Conservation (phyloP, 2,888 invertebrate genomes). For the Phyto melanocephala region DNA sequence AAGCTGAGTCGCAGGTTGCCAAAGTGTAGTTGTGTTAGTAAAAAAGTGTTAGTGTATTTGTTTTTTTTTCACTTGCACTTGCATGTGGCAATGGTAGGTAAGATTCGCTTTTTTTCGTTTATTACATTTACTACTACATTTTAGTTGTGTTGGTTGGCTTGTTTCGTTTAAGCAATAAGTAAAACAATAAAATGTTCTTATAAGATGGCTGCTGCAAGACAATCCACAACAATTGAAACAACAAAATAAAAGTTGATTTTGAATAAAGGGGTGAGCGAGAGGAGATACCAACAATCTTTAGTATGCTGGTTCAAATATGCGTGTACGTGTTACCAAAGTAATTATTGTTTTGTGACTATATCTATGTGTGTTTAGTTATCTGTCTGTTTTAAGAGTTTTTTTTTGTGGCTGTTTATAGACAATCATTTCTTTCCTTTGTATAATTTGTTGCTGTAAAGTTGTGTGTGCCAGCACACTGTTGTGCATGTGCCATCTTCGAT, state of each 20-base stretch:
- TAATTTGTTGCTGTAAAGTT: conserved; percentile 8
- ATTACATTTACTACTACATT: not conserved
- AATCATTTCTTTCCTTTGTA: not conserved
- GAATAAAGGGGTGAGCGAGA: not conserved
- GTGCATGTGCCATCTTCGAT: conserved; percentile 63
- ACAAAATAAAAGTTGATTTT: not conserved
- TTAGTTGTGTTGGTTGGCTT: conserved; percentile 11
- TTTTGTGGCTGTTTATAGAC: conserved; percentile 2
- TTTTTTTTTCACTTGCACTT: no score
- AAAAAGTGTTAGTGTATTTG: no score
- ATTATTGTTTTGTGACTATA: conserved; percentile 42
- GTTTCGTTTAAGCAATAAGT: not conserved
- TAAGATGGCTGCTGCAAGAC: conserved; percentile 29
- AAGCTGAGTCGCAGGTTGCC: no score
- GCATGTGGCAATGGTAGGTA: no score
- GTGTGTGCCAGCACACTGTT: not conserved
- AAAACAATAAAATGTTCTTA: not conserved
- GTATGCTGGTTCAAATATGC: conserved; percentile 40
- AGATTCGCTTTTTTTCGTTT: not conserved
- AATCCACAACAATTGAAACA: not conserved
- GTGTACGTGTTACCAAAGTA: conserved; percentile 60
- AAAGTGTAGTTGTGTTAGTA: no score
- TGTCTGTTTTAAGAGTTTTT: not conserved
- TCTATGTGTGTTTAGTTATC: conserved; percentile 4
- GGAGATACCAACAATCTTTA: not conserved